Conservation (phyloP, 2,888 invertebrate genomes). For the Hartigia nigra region DNA sequence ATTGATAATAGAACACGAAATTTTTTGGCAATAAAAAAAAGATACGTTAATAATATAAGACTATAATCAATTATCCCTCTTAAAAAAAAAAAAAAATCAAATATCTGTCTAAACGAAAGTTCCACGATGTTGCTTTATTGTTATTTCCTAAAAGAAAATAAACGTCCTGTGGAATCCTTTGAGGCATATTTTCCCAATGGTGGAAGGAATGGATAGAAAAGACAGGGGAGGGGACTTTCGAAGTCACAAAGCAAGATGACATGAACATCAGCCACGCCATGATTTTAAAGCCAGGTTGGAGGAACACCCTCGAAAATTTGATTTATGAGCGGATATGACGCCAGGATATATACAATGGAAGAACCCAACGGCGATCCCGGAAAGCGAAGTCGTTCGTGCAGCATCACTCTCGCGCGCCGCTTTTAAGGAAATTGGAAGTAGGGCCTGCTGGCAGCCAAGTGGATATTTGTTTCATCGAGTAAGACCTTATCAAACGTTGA, state of each 20-base stretch:
- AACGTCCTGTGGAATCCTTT: neutral
- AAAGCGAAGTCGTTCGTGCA: neutral
- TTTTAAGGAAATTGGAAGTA: conserved; percentile 32
- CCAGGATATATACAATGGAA: conserved; percentile 13
- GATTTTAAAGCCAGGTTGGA: neutral
- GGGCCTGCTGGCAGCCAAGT: neutral
- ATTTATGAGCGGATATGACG: conserved; percentile 31
- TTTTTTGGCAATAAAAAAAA: too few relatives aligned
- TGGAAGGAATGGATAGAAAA: neutral
- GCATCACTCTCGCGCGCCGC: conserved; percentile 10
- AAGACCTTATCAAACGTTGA: neutral
- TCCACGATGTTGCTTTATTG: too few relatives aligned
- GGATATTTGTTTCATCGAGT: neutral
- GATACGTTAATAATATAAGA: too few relatives aligned
- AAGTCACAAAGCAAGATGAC: neutral
- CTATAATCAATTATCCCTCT: too few relatives aligned
- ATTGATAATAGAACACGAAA: too few relatives aligned
- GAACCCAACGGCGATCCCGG: conserved; percentile 3
- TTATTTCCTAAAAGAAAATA: too few relatives aligned
- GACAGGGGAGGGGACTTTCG: neutral
- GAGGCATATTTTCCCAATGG: neutral
- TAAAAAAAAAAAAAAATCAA: too few relatives aligned
- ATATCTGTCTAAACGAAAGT: too few relatives aligned
- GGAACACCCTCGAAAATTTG: conserved; percentile 20
- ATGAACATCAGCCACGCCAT: neutral